Base-by-base conservation (phyloP, 2,113 vertebrate species). In the Lophochroa leadbeateri region DNA sequence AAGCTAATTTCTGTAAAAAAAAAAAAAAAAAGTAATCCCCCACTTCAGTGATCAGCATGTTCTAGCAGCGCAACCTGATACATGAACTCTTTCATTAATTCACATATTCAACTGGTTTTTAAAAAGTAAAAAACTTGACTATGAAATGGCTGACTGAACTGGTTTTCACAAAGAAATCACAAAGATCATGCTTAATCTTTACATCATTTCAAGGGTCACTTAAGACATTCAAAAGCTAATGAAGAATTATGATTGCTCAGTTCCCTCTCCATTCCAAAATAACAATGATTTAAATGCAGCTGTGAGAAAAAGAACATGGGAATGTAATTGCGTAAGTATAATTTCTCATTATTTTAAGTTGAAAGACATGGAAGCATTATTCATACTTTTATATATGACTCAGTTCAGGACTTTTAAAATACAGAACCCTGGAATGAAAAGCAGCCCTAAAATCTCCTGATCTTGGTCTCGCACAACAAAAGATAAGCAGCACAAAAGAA, bases 121-220 rank as follows among this genome's bases (percentile, higher is more conserved):
- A 25, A 63, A 67, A 93, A 78, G 68, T 55, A 68, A 88, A 83
- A 96, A 85, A 39, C 9, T 44, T 0, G 0, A 20, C 39, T 81
- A 31, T 50, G 33, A 94, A 94, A 89, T 6, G 35, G 64, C 23
- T 81, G 84, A 86, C 37, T 71, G 84, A 58, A 87, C 47, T 33
- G 29, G 13, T 88, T 92, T 90, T 78, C 78, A 75, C 20, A 78
- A 19, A 88, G 27, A 88, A 88, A 86, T 43, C 65, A 72, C 10
- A 64, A 82, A 79, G 72, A 88, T 89, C 52, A 79, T 14, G 12
- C 41, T 83, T 82, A 86, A 83, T 67, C 88, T 83, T 88, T 61
- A 76, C 20, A 43, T 47, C 84, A 64, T 84, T 95, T 96, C 77
- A 92, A 82, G 72, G 76, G 88, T 89, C 80, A 88, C 58, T 93